Base-by-base conservation (phyloP, 1,140 invertebrate species). In the Orussus abietinus region DNA sequence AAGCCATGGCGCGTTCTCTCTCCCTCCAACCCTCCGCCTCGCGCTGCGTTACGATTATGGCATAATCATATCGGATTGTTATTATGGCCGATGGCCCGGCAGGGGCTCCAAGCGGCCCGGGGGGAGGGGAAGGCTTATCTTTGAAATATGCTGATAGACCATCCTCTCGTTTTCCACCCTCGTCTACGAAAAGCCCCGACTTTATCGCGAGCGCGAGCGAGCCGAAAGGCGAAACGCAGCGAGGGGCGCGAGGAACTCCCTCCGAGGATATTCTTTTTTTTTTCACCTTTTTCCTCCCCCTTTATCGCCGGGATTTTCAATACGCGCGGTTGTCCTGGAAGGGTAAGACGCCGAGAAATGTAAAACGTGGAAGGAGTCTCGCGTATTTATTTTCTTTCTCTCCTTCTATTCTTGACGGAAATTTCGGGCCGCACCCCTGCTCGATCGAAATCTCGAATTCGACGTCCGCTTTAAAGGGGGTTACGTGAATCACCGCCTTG, bases 11-110 rank as follows among this genome's bases (percentile, higher is more conserved):
- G 33, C 7, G 26, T 47, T 36, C 13, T 25, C 38, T 29, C 32
- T 22, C 38, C 13, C 37, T 9, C 18, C 20, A 10, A 38, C 32
- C 15, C 25, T n/a, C 21, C 5, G 17, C 42, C 36, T 30, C 38
- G 31, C 43, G 51, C 62, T 59, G 53, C 57, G 61, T 69, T 72
- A 72, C 66, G 70, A 72, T 73, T 71, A 72, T 72, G 59, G 67
- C 55, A 65, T 66, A 73, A 73, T 73, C 68, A 71, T 73, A 73
- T 72, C 69, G 70, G 66, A 72, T 72, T 72, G 69, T 72, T 72
- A 72, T 72, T 72, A 70, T 67, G 64, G 62, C 60, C 68, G 68
- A 70, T 71, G 61, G 64, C 64, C 55, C 57, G 54, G 59, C 61
- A 52, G 51, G 63, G 59, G 45, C 53, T 45, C 33, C 33, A 18